Conservation (phyloP, 2,113 vertebrate genomes). For the Grammomys dolichurus region DNA sequence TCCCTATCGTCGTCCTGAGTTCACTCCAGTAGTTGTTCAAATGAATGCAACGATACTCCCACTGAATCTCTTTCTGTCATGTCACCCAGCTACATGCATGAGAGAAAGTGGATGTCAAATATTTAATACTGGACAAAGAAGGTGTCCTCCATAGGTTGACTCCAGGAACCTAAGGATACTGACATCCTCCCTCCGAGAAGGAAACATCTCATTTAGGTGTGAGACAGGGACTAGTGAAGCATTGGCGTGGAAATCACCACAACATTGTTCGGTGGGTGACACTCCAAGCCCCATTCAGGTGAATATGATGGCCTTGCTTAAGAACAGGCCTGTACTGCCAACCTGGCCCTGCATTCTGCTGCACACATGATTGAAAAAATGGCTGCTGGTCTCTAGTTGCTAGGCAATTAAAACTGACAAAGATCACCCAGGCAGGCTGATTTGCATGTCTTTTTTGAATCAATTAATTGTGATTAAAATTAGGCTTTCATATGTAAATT, state of each 20-base stretch:
- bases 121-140: background rate
- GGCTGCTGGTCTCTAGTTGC: background rate
- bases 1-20: fast-evolving
- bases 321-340: fast-evolving
- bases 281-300: background rate
- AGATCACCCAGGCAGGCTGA: background rate
- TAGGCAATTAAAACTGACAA: background rate
- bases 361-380: fast-evolving
- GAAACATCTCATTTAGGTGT: background rate
- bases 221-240: background rate
- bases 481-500: conserved; percentile 37
- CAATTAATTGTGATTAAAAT: conserved; percentile 27
- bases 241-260: background rate
- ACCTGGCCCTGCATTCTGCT: fast-evolving
- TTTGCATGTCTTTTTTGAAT: conserved; percentile 21
- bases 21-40: fast-evolving
- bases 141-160: background rate
- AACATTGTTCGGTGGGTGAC: background rate
- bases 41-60: background rate
- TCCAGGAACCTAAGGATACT: background rate
- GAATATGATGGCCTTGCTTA: background rate
- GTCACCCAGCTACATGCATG: background rate
- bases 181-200: background rate
- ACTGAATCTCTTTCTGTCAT: background rate
- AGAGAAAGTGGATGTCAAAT: background rate